A percentile compares a stretch with the other conserved stretches of the same genome.
Conservation (phyloP, 2,113 vertebrate species). For the Protomyctophum bolini region DNA sequence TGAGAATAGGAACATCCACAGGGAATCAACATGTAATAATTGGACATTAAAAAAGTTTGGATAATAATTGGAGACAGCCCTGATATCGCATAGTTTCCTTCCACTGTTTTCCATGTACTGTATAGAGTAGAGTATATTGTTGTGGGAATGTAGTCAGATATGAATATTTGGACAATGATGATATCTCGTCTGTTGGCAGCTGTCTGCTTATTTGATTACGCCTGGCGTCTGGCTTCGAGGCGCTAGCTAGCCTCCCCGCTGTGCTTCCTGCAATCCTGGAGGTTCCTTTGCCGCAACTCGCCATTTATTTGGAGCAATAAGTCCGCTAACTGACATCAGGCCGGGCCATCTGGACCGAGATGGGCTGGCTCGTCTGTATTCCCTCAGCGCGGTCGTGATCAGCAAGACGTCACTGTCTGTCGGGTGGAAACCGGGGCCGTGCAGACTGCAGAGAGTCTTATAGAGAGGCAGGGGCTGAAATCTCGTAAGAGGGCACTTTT, state of each 20-base stretch:
- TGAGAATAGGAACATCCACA: too few relatives aligned
- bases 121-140: neutral
- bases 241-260: conserved; percentile 28
- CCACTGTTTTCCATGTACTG: neutral
- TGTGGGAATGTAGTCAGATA: conserved; percentile 46
- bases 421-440: too few relatives aligned
- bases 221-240: conserved; percentile 39
- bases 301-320: conserved; percentile 44
- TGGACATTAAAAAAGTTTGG: too few relatives aligned
- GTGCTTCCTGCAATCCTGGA: conserved; percentile 31
- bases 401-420: neutral
- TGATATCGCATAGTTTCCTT: conserved; percentile 8
- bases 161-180: conserved; percentile 46
- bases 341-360: conserved; percentile 25
- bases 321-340: conserved; percentile 21
- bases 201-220: conserved; percentile 66
- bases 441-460: too few relatives aligned
- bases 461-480: too few relatives aligned
- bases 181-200: conserved; percentile 42
- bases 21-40: too few relatives aligned
- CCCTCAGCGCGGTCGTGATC: neutral
- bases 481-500: too few relatives aligned
- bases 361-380: neutral
- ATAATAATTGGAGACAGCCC: too few relatives aligned
- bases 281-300: conserved; percentile 18